Evolutionary conservation across 1,140 invertebrate genomes (phyloP), one percentile per base, ranked within the genome.

Genomic region (Limonius californicus): DNA sequence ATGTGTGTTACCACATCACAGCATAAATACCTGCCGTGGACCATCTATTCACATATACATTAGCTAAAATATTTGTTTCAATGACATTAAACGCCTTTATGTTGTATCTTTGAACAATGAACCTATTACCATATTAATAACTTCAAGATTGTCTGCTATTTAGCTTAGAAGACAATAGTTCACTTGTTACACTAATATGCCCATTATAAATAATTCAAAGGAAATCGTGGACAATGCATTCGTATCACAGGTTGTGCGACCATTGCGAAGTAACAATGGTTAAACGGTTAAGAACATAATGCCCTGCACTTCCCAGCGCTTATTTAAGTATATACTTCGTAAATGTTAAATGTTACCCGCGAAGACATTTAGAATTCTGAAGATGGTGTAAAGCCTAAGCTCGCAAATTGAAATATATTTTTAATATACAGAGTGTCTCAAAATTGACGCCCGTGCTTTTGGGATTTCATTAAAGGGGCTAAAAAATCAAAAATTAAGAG

Each of bases 161-260:
- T 50, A 50, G 45, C 14, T 50, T 50, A 50, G 45, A 50, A 50
- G 45, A 50, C 45, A 50, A 50, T 50, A 50, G 45, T 50, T 50
- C 45, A 50, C 45, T 50, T 50, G 45, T 50, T 50, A 50, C 45
- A 19, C 45, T 50, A 50, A 50, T 50, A 50, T 21, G 45, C 20
- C 45, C 45, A 50, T 50, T 50, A 50, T 50, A 50, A 50, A 50
- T 50, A 50, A 50, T 50, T 50, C 45, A 50, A 50, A 50, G 45
- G 45, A 50, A 19, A 50, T 21, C 45, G 45, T 50, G 20, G 45
- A 50, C 45, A 50, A 50, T 50, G 35, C 35, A 39, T 39, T 4
- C 3, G 23, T 27, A 39, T 39, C 11, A 14, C 35, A 39, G 35
- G 35, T 39, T 39, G 8, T 39, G 35, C 2, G n/a, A 39, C 35